These are phyloP conservation scores for Wasmannia auropunctata DNA, from an alignment of 1,140 invertebrate species.

Conservation along the genomic window DNA sequence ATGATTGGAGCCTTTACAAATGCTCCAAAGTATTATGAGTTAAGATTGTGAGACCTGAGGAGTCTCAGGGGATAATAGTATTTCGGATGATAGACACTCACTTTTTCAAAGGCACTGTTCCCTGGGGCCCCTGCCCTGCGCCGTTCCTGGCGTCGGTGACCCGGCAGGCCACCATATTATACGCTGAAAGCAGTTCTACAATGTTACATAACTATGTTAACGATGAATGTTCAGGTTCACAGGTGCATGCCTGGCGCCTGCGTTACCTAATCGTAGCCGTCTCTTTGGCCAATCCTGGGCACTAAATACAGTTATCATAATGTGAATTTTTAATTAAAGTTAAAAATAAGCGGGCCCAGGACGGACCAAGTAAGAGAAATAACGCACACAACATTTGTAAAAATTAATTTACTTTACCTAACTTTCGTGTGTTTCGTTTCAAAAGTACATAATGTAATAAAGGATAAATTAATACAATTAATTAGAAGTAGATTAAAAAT, in stretches of 20 bases:
- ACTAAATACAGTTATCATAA: not conserved
- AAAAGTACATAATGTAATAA: not conserved
- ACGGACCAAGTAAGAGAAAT: constrained; percentile 39
- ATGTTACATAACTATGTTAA: constrained; percentile 82
- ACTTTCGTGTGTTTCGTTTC: not conserved
- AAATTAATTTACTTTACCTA: not conserved
- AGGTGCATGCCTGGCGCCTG: constrained; percentile 73
- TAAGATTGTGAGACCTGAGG: constrained; percentile 47
- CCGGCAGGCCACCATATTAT: constrained; percentile 98
- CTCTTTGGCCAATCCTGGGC: constrained; percentile 36
- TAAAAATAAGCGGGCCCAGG: not conserved
- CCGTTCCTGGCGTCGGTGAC: constrained; percentile 96
- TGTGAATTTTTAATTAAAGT: not conserved
- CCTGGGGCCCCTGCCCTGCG: constrained; percentile 91
- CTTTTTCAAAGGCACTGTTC: constrained; percentile 99
- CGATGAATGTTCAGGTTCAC: constrained; percentile 57
- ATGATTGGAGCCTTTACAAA: constrained; percentile 29
- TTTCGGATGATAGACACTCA: constrained; percentile 87
- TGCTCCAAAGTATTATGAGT: constrained; percentile 34
- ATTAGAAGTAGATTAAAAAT: not conserved
- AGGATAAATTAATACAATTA: not conserved
- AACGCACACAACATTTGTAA: not conserved
- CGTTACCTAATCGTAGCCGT: constrained; percentile 66
- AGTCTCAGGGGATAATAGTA: constrained; percentile 3
- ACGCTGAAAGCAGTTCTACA: constrained; percentile 92